Evolutionary conservation across 2,888 invertebrate genomes (phyloP), one percentile per base, ranked within the genome.

Genomic region (Chalcosyrphus nemorum): DNA sequence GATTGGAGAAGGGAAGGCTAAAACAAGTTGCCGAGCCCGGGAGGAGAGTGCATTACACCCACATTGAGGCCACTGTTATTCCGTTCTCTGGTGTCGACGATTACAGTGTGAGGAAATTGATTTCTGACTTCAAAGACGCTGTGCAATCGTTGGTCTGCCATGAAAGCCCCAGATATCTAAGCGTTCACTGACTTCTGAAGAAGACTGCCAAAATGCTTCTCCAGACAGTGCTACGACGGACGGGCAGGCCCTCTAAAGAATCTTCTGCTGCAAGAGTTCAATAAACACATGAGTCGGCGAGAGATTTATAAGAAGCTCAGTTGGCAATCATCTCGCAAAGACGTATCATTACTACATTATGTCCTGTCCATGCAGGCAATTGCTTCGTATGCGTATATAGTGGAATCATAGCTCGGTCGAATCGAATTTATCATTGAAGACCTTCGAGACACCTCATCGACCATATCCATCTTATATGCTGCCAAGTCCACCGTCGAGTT

Each of bases 341-440:
- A 59, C 27, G 59, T 41, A 50, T 17, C 71, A 0, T 13, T 59
- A 9, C 19, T 59, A 5, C 41, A 59, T n/a, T 77, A 56, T 11
- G 43, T 70, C 15, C 45, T 76, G 0, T 27, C 29, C 13, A 76
- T 76, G 76, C 63, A 75, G 32, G 63, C 52, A 41, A 41, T 74
- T 17, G 50, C 63, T 3, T 19, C 27, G 1, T 29, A 65, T 19
- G 75, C 54, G 4, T 45, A 63, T 9, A 32, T 56, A 7, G 56
- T 38, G 1, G 77, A 70, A 11, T 6, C 11, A 0, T 63, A 77
- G 3, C 17, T 70, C 0, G 32, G n/a, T n/a, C n/a, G n/a, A n/a
- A n/a, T 77, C 11, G 77, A 54, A 5, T 61, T 35, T 15, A 54
- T 77, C 3, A 70, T 61, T 11, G 68, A 61, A 3, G 77, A 61